Percentiles rank a stretch among this genome's conserved stretches.
Conservation (phyloP, 2,797 vertebrate species). For the Eleutherodactylus coqui region DNA sequence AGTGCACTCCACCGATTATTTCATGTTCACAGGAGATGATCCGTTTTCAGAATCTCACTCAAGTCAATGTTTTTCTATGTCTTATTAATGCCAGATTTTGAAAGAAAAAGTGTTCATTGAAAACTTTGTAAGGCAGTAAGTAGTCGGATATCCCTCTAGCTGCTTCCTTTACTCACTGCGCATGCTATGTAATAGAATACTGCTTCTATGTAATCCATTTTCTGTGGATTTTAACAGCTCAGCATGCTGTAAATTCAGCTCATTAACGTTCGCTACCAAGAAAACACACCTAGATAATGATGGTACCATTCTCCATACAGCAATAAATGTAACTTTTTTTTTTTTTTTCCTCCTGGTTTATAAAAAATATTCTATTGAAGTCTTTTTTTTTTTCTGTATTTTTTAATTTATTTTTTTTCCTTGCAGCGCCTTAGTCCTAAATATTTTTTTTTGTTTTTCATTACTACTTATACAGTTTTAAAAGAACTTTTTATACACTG, state of each 20-base stretch:
- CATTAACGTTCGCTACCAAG: neutral
- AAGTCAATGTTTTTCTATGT: neutral
- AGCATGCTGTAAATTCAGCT: neutral
- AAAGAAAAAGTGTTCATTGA: conserved; percentile 21
- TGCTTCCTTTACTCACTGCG: conserved; percentile 21
- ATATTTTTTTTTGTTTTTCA: neutral
- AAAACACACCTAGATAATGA: neutral
- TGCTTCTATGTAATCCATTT: neutral
- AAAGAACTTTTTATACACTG: conserved; percentile 5
- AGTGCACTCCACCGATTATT: conserved; percentile 44
- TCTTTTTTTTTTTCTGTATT: neutral
- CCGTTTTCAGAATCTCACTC: neutral
- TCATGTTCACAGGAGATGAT: conserved; percentile 36
- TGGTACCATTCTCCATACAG: conserved; percentile 20
- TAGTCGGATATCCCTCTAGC: neutral
- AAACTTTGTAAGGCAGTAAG: neutral
- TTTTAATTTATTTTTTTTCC: no score
- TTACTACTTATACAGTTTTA: conserved; percentile 2
- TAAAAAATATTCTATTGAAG: neutral
- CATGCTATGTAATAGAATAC: conserved; percentile 32
- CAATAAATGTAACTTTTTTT: neutral
- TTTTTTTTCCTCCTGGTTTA: no score
- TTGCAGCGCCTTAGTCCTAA: neutral
- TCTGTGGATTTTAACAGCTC: neutral
- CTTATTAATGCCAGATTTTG: conserved; percentile 23